Conservation (phyloP, 2,797 vertebrate genomes). For the Chloroceryle inda region DNA sequence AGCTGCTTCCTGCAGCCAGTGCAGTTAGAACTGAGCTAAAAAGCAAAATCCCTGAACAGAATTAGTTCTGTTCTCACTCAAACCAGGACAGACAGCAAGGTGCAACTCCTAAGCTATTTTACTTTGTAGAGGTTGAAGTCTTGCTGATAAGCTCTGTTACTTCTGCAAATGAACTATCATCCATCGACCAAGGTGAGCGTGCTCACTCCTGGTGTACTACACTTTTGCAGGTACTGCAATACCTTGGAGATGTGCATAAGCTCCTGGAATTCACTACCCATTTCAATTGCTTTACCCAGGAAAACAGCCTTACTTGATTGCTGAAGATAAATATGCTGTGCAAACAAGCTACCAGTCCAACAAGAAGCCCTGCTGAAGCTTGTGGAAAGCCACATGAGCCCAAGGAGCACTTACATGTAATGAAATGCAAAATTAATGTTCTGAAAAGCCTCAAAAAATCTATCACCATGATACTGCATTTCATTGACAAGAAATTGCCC, state of each 20-base stretch:
- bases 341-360: neutral
- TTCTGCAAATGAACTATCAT: neutral
- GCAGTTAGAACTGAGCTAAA: no score
- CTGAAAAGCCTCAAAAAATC: neutral
- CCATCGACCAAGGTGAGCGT: accelerated
- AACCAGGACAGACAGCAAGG: neutral
- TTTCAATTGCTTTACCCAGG: neutral
- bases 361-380: neutral
- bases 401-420: neutral
- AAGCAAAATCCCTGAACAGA: no score
- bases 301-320: neutral
- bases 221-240: neutral
- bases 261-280: neutral
- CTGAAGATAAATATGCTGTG: neutral
- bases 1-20: no score
- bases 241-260: neutral
- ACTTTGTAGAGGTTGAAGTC: neutral
- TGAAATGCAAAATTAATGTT: neutral
- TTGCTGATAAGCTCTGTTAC: neutral
- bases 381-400: neutral
- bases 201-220: neutral
- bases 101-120: neutral
- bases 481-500: neutral
- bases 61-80: no score
- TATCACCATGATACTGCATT: neutral